Conservation (phyloP, 2,888 invertebrate genomes). For the Sarcophaga rosellei region DNA sequence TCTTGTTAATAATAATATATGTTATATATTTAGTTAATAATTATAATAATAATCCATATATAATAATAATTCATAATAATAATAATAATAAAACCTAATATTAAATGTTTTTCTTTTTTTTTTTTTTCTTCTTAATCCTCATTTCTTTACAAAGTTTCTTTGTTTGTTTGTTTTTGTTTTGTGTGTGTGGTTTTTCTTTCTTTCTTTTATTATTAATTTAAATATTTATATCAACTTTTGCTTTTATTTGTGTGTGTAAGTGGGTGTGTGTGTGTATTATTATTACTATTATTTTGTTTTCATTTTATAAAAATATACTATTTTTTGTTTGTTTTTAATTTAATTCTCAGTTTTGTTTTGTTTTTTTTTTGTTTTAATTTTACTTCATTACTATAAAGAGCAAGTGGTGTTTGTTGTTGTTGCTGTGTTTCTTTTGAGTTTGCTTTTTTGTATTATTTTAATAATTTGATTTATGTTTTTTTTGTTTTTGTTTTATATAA, state of each 20-base stretch:
- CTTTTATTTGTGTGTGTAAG: conserved; percentile 22
- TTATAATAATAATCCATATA: conserved; percentile 1
- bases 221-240: conserved; percentile 40
- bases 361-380: neutral
- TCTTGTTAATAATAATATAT: conserved; percentile 37
- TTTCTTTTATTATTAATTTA: conserved; percentile 8
- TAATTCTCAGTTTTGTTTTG: conserved; percentile 3
- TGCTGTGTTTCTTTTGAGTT: neutral
- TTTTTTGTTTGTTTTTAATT: conserved; percentile 16
- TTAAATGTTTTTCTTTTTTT: conserved; percentile 41
- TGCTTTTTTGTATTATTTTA: conserved; percentile 20
- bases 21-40: conserved; percentile 58
- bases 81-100: conserved; percentile 57
- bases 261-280: conserved; percentile 31
- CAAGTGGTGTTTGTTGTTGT: conserved; percentile 49
- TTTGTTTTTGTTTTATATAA: neutral
- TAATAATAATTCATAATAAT: conserved; percentile 30
- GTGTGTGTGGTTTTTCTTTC: conserved; percentile 13
- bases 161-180: conserved; percentile 12
- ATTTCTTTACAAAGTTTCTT: conserved; percentile 49
- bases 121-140: conserved; percentile 36
- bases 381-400: conserved; percentile 27
- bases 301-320: conserved; percentile 63
- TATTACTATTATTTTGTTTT: conserved; percentile 40
- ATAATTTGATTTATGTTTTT: conserved; percentile 1